Evolutionary conservation across 2,888 invertebrate species (phyloP).

Genomic region (Anorthoa munda): DNA sequence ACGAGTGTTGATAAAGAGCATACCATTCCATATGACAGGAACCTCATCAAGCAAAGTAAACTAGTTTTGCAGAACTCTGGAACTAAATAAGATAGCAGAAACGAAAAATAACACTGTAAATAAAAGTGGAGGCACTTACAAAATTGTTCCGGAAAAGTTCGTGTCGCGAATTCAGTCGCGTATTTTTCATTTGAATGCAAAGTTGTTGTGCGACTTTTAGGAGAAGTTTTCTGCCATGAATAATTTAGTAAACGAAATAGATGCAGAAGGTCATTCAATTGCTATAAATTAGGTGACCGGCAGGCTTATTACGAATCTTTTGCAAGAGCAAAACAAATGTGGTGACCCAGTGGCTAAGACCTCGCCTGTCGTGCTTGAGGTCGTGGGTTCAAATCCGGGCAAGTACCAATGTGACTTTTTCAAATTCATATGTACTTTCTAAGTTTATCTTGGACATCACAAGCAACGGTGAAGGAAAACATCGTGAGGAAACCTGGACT

Average conservation of each 20-base stretch:
- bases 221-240: not conserved
- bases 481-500: too few species aligned
- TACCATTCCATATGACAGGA: conserved; percentile 15
- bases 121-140: conserved; percentile 45
- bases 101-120: conserved; percentile 45
- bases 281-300: too few species aligned
- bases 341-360: too few species aligned
- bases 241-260: too few species aligned
- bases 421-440: too few species aligned
- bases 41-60: conserved; percentile 46
- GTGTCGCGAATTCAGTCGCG: conserved; percentile 13
- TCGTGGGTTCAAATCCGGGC: too few species aligned
- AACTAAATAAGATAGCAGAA: conserved; percentile 36
- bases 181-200: conserved; percentile 5
- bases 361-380: too few species aligned
- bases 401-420: too few species aligned
- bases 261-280: not conserved
- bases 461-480: too few species aligned
- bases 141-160: conserved; percentile 50
- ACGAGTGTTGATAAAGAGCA: conserved; percentile 27
- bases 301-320: too few species aligned
- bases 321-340: too few species aligned
- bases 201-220: not conserved
- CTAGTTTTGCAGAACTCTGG: conserved; percentile 32
- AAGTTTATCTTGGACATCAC: too few species aligned